These are phyloP conservation scores for Sciurus vulgaris DNA, from an alignment of 2,797 vertebrate species.

Conservation along the genomic window DNA sequence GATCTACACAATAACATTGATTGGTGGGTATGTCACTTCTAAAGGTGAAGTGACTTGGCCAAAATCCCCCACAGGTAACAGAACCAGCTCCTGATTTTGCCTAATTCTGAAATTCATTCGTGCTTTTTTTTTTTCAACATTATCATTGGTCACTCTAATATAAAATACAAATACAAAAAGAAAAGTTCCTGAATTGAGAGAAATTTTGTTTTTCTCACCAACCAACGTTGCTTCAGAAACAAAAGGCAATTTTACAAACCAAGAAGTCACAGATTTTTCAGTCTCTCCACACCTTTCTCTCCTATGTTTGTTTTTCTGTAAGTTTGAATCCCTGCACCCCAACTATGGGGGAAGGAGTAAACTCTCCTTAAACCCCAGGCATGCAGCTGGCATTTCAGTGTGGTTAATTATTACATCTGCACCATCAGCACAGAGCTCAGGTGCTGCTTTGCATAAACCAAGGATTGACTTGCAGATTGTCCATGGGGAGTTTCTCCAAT, in stretches of 20 bases:
- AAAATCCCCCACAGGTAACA: neutral
- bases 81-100: neutral
- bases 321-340: neutral
- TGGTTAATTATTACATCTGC: conserved; percentile 58
- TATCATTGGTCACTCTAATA: neutral
- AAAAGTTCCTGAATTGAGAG: conserved; percentile 2
- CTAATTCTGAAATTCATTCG: conserved; percentile 32
- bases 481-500: conserved; percentile 52
- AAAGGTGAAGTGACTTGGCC: neutral
- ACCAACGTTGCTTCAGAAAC: conserved; percentile 37
- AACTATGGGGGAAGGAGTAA: neutral
- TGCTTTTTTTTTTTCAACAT: neutral
- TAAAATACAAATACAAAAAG: conserved; percentile 45
- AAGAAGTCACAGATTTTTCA: neutral
- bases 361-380: neutral
- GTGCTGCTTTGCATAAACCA: conserved; percentile 58
- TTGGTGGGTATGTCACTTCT: neutral
- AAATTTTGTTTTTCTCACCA: conserved; percentile 56
- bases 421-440: conserved; percentile 62
- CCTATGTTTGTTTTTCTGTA: conserved; percentile 34
- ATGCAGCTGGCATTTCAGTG: neutral
- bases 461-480: neutral
- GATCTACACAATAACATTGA: neutral
- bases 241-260: conserved; percentile 37
- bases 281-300: neutral